These are phyloP conservation scores for Megalopta genalis DNA, from an alignment of 1,140 invertebrate genomes.

Conservation along the genomic window DNA sequence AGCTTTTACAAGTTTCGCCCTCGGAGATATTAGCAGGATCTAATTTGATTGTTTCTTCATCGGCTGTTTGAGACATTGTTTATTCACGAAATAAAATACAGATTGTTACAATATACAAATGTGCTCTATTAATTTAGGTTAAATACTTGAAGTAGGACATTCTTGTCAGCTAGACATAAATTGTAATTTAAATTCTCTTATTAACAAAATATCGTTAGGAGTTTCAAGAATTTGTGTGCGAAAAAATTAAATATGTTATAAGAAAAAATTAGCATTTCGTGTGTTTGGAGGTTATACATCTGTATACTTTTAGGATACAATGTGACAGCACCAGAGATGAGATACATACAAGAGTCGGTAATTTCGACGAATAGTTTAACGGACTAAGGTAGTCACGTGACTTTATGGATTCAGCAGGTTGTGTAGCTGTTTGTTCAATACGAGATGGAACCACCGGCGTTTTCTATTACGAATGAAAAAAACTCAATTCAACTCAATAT, in stretches of 20 bases:
- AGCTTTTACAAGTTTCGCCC: slow-evolving; percentile 66
- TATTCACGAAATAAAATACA: neutral
- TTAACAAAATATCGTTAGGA: neutral
- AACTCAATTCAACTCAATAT: too few relatives aligned
- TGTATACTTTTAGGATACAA: neutral
- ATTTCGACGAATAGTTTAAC: too few relatives aligned
- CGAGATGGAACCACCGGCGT: too few relatives aligned
- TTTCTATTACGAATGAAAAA: too few relatives aligned
- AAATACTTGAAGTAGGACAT: neutral
- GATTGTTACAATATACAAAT: neutral
- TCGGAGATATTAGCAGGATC: neutral
- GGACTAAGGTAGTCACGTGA: too few relatives aligned
- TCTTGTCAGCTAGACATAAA: neutral
- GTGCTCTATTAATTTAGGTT: neutral
- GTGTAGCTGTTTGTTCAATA: too few relatives aligned
- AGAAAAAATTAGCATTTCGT: neutral
- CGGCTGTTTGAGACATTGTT: slow-evolving; percentile 16
- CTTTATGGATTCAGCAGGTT: too few relatives aligned
- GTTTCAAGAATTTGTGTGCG: neutral
- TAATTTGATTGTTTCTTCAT: neutral
- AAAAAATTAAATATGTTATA: neutral
- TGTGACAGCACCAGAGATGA: too few relatives aligned
- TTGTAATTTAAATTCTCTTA: neutral
- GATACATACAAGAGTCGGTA: too few relatives aligned
- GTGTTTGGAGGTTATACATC: neutral